These are phyloP conservation scores for Ostrea edulis DNA, from an alignment of 1,140 invertebrate species.

Conservation along the genomic window DNA sequence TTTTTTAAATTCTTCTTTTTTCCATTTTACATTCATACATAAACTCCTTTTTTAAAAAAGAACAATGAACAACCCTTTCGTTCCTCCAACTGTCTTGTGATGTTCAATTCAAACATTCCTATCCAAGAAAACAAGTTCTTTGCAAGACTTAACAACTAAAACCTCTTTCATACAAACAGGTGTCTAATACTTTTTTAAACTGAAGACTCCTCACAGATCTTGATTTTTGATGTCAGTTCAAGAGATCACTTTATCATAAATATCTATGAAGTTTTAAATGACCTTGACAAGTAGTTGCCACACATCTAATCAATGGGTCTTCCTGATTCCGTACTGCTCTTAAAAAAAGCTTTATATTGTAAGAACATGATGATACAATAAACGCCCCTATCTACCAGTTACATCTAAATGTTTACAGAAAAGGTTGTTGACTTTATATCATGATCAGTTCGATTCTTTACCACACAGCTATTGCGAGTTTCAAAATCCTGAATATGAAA, in stretches of 20 bases:
- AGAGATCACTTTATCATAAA: constrained; percentile 17
- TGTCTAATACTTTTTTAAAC: neutral
- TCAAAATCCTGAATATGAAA: no score
- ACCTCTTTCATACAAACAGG: constrained; percentile 16
- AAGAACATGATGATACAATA: neutral
- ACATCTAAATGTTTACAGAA: neutral
- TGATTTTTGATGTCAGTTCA: constrained; percentile 6
- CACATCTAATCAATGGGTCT: neutral
- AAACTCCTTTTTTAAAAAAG: neutral
- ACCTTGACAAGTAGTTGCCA: constrained; percentile 15
- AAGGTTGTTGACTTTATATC: neutral
- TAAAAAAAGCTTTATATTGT: neutral
- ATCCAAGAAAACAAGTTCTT: neutral
- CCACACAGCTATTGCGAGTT: no score
- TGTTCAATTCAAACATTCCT: neutral
- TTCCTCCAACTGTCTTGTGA: neutral
- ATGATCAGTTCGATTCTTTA: neutral
- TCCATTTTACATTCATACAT: neutral
- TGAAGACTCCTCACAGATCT: neutral
- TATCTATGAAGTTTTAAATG: constrained; percentile 10
- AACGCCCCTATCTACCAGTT: neutral
- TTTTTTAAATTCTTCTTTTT: neutral
- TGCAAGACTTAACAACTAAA: neutral
- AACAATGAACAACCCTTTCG: neutral
- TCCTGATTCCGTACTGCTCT: neutral